phyloP scores from a whole-genome alignment of 2,888 invertebrate species.

The Helleia helle region DNA sequence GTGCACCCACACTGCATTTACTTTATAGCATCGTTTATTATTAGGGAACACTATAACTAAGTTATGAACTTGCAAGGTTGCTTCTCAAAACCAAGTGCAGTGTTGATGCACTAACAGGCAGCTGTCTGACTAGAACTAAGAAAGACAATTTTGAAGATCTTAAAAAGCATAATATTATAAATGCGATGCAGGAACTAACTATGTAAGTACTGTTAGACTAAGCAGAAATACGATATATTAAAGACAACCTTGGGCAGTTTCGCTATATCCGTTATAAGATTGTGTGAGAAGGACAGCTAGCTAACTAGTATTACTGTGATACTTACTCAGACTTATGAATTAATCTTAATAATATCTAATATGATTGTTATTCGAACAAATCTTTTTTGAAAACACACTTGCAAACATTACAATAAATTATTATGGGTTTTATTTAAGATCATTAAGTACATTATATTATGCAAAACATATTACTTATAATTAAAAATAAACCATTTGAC shows the following conservation, averaged over 20 bases:
- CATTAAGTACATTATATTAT: too few species aligned
- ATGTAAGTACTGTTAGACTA: slow-evolving; percentile 8
- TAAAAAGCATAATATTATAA: slow-evolving; percentile 37
- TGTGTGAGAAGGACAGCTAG: slow-evolving; percentile 9
- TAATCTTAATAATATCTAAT: background rate
- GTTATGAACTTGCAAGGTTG: too few species aligned
- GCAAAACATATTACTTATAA: too few species aligned
- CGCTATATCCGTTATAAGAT: background rate
- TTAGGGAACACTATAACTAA: too few species aligned
- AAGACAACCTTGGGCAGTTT: background rate
- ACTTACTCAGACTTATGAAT: slow-evolving; percentile 4
- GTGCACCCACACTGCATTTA: too few species aligned
- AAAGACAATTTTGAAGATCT: slow-evolving; percentile 29
- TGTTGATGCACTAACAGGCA: too few species aligned
- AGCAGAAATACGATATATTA: background rate
- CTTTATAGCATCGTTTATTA: too few species aligned
- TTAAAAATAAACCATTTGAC: too few species aligned
- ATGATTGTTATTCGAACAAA: background rate
- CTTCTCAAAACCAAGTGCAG: too few species aligned
- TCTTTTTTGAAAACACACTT: too few species aligned
- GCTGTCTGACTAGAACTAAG: slow-evolving; percentile 57
- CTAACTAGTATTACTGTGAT: background rate
- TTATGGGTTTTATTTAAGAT: too few species aligned
- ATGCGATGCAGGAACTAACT: slow-evolving; percentile 56
- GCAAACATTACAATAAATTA: too few species aligned